phyloP scores from a whole-genome alignment of 2,113 vertebrate genomes.

The Percopsis transmontana region DNA sequence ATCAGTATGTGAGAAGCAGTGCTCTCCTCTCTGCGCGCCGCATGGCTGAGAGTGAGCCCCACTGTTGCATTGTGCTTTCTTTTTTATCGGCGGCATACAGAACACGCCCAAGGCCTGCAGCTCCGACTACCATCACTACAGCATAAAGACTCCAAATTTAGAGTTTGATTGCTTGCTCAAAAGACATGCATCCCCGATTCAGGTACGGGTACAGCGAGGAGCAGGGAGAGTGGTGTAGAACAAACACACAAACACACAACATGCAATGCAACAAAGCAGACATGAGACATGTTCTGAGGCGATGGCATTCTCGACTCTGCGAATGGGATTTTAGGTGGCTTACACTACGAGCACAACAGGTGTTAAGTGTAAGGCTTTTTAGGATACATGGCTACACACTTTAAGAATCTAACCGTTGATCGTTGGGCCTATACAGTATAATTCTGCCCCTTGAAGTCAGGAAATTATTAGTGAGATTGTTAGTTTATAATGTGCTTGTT shows the following conservation, averaged over 20 bases:
- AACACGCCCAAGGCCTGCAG: constrained; percentile 85
- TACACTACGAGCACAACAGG: background rate
- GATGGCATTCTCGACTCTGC: background rate
- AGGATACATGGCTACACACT: too few relatives aligned
- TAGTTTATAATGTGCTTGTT: too few relatives aligned
- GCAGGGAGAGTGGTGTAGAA: background rate
- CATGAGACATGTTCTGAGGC: background rate
- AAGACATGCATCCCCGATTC: constrained; percentile 61
- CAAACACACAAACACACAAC: background rate
- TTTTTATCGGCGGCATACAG: constrained; percentile 85
- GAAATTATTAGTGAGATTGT: too few relatives aligned
- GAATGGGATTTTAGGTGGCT: background rate
- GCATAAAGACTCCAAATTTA: constrained; percentile 59
- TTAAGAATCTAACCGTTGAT: too few relatives aligned
- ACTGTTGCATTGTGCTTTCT: constrained; percentile 80
- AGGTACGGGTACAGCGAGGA: constrained; percentile 31
- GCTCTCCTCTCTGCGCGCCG: constrained; percentile 24
- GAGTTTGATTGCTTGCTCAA: constrained; percentile 51
- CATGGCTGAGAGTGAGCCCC: constrained; percentile 40
- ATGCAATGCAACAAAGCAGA: background rate
- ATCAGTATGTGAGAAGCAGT: constrained; percentile 41
- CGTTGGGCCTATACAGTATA: too few relatives aligned
- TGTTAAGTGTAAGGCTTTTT: too few relatives aligned
- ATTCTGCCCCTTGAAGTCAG: too few relatives aligned
- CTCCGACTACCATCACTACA: constrained; percentile 64